phyloP scores from a whole-genome alignment of 2,888 invertebrate genomes.

The Gymnoscelis rufifasciata region DNA sequence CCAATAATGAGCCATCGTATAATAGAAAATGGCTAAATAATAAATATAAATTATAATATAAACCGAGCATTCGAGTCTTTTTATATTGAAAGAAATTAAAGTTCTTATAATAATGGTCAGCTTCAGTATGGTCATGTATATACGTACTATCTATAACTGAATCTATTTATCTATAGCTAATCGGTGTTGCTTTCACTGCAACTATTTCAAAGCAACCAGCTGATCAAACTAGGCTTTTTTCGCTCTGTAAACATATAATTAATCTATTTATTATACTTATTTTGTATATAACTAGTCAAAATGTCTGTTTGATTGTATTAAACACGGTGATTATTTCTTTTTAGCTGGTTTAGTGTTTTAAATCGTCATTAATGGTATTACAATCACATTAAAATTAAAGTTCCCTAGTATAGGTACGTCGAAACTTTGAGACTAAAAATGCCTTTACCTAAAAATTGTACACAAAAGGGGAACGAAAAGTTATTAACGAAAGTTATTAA shows the following conservation, averaged over 20 bases:
- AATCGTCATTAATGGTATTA: too few relatives aligned
- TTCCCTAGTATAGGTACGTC: too few relatives aligned
- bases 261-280: conserved; percentile 22
- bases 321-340: conserved; percentile 8
- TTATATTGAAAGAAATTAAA: too few relatives aligned
- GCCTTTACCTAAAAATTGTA: background rate
- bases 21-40: too few relatives aligned
- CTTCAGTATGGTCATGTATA: conserved; percentile 5
- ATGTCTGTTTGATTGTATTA: conserved; percentile 53
- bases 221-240: conserved; percentile 27
- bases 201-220: conserved; percentile 12
- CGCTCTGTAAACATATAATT: conserved; percentile 23
- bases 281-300: conserved; percentile 67
- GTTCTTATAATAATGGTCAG: too few relatives aligned
- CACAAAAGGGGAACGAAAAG: too few relatives aligned
- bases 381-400: too few relatives aligned
- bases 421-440: background rate
- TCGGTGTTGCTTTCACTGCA: conserved; percentile 7
- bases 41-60: too few relatives aligned
- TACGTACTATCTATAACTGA: conserved; percentile 18
- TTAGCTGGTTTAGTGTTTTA: background rate
- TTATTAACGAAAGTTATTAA: too few relatives aligned
- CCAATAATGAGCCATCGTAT: too few relatives aligned
- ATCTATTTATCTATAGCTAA: conserved; percentile 18
- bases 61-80: too few relatives aligned